These are phyloP conservation scores for Rhadina sibilatrix DNA, from an alignment of 2,113 vertebrate species.

Conservation along the genomic window DNA sequence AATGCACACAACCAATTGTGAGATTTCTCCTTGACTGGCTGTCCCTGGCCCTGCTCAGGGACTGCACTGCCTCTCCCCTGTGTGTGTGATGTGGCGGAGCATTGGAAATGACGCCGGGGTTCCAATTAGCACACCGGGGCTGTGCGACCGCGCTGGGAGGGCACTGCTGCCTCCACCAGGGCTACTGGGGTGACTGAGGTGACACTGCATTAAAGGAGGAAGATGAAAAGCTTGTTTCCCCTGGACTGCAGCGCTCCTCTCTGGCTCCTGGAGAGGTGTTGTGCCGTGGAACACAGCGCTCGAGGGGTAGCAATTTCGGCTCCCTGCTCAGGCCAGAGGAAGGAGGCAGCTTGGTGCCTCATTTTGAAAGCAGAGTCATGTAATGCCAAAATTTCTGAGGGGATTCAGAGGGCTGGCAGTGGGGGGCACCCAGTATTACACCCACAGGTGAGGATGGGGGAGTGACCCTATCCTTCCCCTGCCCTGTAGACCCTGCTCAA, in stretches of 20 bases:
- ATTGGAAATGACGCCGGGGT: neutral
- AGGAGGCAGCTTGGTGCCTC: neutral
- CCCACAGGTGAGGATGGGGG: neutral
- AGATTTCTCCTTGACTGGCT: neutral
- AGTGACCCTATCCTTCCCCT: neutral
- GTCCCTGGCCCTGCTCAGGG: neutral
- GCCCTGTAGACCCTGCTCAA: neutral
- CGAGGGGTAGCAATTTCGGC: neutral
- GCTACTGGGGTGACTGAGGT: neutral
- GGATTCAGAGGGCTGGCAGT: neutral
- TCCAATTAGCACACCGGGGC: neutral
- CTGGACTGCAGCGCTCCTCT: neutral
- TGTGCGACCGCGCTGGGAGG: neutral
- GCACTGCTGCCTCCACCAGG: neutral
- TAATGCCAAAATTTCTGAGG: neutral
- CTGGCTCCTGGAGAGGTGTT: neutral
- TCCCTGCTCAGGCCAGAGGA: neutral
- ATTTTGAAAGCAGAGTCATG: neutral
- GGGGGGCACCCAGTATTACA: neutral
- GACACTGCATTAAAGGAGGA: neutral
- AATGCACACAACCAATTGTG: neutral
- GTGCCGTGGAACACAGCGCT: accelerated
- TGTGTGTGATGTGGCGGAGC: neutral
- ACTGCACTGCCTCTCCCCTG: neutral
- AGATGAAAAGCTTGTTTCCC: neutral